A percentile compares a stretch with the other conserved stretches of the same genome.
Evolutionary conservation across 2,113 vertebrate species (phyloP).

Genomic region (Rhinolophus ferrumequinum): DNA sequence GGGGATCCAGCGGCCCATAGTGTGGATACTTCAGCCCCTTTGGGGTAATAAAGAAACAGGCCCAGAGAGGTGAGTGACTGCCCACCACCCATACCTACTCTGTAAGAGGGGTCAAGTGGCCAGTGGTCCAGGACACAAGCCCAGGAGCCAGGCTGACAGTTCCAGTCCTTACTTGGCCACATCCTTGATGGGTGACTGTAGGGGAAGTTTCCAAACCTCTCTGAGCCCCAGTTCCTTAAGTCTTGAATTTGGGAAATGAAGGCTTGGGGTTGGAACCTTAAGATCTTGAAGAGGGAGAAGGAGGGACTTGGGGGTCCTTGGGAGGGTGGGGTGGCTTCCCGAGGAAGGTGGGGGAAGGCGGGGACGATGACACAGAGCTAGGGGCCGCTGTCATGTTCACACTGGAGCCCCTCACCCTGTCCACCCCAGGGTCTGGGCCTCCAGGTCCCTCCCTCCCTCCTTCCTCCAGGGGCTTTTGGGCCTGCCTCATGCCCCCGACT

Average conservation of each 20-base stretch:
- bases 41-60: background rate
- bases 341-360: background rate
- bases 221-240: background rate
- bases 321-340: background rate
- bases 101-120: fast-evolving
- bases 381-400: fast-evolving
- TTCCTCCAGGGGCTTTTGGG: background rate
- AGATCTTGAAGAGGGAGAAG: background rate
- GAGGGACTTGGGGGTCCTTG: background rate
- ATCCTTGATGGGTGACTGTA: background rate
- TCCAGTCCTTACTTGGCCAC: background rate
- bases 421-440: background rate
- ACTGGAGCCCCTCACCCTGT: background rate
- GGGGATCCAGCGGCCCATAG: fast-evolving
- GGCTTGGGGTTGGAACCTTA: background rate
- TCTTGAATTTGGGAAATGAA: background rate
- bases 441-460: background rate
- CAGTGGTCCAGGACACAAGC: background rate
- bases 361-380: fast-evolving
- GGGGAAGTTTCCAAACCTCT: background rate
- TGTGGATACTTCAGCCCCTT: background rate
- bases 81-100: fast-evolving
- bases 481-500: background rate
- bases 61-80: fast-evolving
- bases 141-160: background rate